phyloP scores from a whole-genome alignment of 2,888 invertebrate species.

The Nomada fucata region DNA sequence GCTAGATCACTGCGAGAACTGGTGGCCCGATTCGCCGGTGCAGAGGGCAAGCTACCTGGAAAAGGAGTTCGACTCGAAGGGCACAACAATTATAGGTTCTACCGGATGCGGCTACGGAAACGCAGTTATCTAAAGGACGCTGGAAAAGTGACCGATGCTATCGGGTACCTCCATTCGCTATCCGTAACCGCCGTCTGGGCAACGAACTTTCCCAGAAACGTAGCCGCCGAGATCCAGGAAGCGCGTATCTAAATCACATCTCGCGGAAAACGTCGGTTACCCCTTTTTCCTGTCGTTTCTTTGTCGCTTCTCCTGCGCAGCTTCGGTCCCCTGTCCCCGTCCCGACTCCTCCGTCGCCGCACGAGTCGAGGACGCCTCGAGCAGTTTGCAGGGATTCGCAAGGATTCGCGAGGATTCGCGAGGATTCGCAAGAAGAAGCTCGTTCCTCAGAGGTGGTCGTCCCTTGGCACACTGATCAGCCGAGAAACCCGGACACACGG shows the following conservation, averaged over 20 bases:
- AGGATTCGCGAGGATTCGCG: constrained; percentile 58
- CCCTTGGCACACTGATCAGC: constrained; percentile 47
- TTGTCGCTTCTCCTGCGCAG: constrained; percentile 4
- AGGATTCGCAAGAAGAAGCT: constrained; percentile 59
- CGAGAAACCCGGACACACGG: constrained; percentile 46
- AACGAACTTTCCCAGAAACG: constrained; percentile 28
- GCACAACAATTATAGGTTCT: constrained; percentile 56
- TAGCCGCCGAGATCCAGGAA: constrained; percentile 46
- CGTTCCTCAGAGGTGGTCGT: constrained; percentile 31
- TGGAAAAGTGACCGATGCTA: constrained; percentile 47
- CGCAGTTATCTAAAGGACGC: constrained; percentile 26
- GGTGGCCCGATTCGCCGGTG: constrained; percentile 4
- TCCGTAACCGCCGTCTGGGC: too few species aligned
- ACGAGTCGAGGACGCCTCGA: constrained; percentile 47
- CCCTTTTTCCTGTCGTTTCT: constrained; percentile 53
- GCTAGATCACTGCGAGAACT: constrained; percentile 31
- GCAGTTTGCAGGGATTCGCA: constrained; percentile 57
- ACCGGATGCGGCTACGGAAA: constrained; percentile 29
- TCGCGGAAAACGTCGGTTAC: constrained; percentile 68
- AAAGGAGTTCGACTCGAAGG: constrained; percentile 19
- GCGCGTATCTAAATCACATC: constrained; percentile 77
- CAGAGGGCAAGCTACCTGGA: not conserved
- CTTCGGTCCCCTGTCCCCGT: constrained; percentile 25
- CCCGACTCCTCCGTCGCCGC: constrained; percentile 8
- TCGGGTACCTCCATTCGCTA: too few species aligned